Conservation (phyloP, 2,113 vertebrate genomes). For the Recurvirostra avosetta region DNA sequence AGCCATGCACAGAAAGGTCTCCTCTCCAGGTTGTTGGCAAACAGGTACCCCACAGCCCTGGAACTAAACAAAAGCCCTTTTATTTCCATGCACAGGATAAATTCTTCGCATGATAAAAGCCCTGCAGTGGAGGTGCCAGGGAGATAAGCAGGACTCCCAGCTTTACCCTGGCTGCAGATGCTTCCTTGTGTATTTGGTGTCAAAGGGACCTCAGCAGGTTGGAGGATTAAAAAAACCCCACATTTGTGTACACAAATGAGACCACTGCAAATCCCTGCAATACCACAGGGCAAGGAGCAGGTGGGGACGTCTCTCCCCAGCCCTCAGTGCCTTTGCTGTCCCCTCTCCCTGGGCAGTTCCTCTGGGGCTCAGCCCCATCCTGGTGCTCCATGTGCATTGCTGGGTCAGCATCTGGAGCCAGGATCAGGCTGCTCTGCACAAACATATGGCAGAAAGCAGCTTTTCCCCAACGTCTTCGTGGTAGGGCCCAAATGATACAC, state of each 20-base stretch:
- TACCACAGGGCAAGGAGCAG: neutral
- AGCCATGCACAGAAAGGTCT: neutral
- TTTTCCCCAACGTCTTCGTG: neutral
- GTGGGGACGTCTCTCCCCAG: neutral
- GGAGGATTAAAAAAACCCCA: neutral
- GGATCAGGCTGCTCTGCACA: neutral
- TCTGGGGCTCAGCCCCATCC: neutral
- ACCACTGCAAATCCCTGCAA: neutral
- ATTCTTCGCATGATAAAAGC: neutral
- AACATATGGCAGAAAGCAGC: neutral
- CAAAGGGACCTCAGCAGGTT: neutral
- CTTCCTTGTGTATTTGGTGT: neutral
- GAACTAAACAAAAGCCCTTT: conserved; percentile 11
- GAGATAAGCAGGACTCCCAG: neutral
- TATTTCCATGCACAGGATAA: neutral
- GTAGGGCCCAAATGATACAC: neutral
- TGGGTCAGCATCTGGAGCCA: fast-evolving
- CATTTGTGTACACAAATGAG: neutral
- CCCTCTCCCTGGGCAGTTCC: neutral
- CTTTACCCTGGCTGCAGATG: neutral
- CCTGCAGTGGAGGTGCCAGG: neutral
- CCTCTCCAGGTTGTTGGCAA: neutral
- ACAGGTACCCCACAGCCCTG: neutral
- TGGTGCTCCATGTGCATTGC: neutral
- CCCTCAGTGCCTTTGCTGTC: neutral